Percentiles rank a stretch among this genome's conserved stretches.
These are phyloP conservation scores for Pandion haliaetus DNA, from an alignment of 2,113 vertebrate genomes.

Conservation along the genomic window DNA sequence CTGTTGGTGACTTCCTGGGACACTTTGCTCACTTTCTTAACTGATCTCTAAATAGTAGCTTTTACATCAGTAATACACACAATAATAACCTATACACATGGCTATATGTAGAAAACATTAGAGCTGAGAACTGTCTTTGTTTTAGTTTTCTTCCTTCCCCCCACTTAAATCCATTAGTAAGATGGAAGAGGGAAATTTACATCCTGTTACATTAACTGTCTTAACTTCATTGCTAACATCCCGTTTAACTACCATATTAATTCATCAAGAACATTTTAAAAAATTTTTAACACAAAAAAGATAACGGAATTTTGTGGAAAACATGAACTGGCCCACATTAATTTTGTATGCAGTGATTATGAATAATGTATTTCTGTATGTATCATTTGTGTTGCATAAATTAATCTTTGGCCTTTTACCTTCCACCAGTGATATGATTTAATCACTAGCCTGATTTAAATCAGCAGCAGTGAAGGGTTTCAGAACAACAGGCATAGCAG, in stretches of 20 bases:
- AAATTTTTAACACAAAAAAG: not conserved
- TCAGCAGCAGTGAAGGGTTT: slow-evolving; percentile 6
- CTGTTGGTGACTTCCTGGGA: not conserved
- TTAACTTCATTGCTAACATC: not conserved
- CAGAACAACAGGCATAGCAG: not conserved
- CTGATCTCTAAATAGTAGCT: not conserved
- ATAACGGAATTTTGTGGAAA: not conserved
- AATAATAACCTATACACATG: not conserved
- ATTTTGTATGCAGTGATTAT: not conserved
- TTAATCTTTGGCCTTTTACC: slow-evolving; percentile 1
- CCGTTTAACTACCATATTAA: not conserved
- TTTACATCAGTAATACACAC: not conserved
- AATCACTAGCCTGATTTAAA: slow-evolving; percentile 36
- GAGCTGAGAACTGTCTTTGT: not conserved
- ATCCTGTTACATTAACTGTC: not conserved
- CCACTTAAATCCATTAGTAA: not conserved
- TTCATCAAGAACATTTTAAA: not conserved
- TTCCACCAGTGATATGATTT: slow-evolving; percentile 23
- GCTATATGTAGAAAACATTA: not conserved
- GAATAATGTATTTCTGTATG: not conserved
- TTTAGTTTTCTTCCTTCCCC: not conserved
- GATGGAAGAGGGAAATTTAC: not conserved
- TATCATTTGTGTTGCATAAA: slow-evolving; percentile 3
- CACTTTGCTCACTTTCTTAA: not conserved
- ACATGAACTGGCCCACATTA: not conserved